phyloP scores from a whole-genome alignment of 2,888 invertebrate genomes.

The Pyrochroa serraticornis region DNA sequence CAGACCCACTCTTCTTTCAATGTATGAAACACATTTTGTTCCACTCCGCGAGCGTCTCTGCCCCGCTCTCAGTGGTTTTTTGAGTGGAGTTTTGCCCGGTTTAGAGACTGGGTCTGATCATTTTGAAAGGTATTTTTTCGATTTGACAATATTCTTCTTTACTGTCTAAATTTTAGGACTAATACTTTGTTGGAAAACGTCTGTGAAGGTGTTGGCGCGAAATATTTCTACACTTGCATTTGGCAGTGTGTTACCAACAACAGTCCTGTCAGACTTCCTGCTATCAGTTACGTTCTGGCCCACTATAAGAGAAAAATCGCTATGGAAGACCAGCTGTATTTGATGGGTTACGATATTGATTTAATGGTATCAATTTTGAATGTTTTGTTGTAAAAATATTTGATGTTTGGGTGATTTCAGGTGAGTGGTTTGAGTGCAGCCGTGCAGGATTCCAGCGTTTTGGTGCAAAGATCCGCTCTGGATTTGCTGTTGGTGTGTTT shows the following conservation, averaged over 20 bases:
- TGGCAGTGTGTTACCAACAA: conserved; percentile 88
- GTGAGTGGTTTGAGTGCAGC: conserved; percentile 79
- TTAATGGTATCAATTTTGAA: conserved; percentile 69
- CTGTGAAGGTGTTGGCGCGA: conserved; percentile 75
- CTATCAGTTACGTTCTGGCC: conserved; percentile 77
- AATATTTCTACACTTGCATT: conserved; percentile 83
- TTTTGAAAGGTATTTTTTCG: conserved; percentile 67
- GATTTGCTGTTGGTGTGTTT: conserved; percentile 84
- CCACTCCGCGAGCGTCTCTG: conserved; percentile 76
- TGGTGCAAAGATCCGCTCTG: conserved; percentile 85
- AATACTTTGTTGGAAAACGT: conserved; percentile 71
- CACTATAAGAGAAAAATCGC: conserved; percentile 80
- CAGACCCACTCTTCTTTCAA: conserved; percentile 76
- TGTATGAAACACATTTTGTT: conserved; percentile 89
- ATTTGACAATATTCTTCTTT: conserved; percentile 34
- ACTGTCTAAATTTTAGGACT: conserved; percentile 58
- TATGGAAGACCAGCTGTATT: conserved; percentile 81
- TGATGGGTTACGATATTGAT: conserved; percentile 84
- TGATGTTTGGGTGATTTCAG: conserved; percentile 52
- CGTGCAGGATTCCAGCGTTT: conserved; percentile 77
- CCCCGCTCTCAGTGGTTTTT: conserved; percentile 84
- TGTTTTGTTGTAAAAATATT: conserved; percentile 1
- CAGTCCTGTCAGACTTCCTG: conserved; percentile 80
- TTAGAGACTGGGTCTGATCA: conserved; percentile 85
- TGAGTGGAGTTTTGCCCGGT: conserved; percentile 88